Base-by-base conservation (phyloP, 2,888 invertebrate species). In the Dastarcus helophoroides region DNA sequence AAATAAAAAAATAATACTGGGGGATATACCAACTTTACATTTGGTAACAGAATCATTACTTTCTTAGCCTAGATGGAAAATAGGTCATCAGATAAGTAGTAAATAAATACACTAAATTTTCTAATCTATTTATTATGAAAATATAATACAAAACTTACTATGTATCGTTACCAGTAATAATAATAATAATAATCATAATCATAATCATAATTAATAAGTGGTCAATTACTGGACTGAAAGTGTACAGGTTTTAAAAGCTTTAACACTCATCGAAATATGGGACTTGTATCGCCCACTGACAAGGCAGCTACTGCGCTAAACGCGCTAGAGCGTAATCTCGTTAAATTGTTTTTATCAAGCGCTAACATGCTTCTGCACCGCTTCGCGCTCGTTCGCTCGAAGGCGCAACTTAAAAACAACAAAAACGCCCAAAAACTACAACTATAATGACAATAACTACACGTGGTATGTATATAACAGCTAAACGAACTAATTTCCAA, bases 91-190 rank as follows among this genome's bases (percentile, higher is more conserved):
- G 8, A 7, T 19, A 19, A 19, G 7, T 12, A 14, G 8, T 15
- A 31, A 10, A 11, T n/a, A 23, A 29, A 31, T 27, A 31, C 21
- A 16, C 8, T 14, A 25, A 32, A 44, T 62, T 62, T 62, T 62
- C 61, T 62, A 62, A 54, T 49, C 62, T 62, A 62, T 62, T 62
- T 62, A 62, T 62, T 62, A 62, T 62, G 62, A 62, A 62, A 62
- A 62, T 62, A 62, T 62, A 62, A 60, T 62, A 62, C 62, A 62
- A 62, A 62, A 62, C 60, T 62, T 60, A 59, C 61, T 62, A 62
- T 61, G 50, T 59, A 57, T 53, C 54, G 54, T 57, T 55, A 58
- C 54, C 46, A 46, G 46, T 50, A 47, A 50, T 52, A 53, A 52
- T 39, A 22, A 33, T 29, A 29, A 32, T 39, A 33, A 39, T 38